Base-by-base conservation (phyloP, 2,888 invertebrate species). In the Trachelus stipa region DNA sequence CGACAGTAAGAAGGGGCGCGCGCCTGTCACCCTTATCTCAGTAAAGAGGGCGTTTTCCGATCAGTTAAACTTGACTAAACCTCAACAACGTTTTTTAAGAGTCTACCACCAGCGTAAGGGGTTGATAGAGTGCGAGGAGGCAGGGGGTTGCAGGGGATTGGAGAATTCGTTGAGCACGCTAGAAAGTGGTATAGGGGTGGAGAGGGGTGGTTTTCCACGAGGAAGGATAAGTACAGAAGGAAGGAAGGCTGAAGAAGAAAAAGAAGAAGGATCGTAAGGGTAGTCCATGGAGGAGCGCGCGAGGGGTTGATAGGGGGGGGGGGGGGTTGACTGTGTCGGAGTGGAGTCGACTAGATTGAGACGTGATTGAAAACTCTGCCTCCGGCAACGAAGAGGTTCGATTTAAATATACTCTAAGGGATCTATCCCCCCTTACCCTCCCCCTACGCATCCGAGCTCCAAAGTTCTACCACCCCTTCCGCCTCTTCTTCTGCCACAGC, bases 151-250 rank as follows among this genome's bases (percentile, higher is more conserved):
- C 23, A 56, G 56, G 56, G 23, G 23, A 15, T 56, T 23, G 15
- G 23, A 56, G 23, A 56, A 56, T 56, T 56, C 56, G 56, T 56
- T 56, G 56, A 56, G 56, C 81, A 37, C 73, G 76, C 68, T 77
- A 77, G 76, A 78, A 79, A 69, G 79, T 76, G 81, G 78, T 78
- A 78, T 80, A 75, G 81, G 91, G 92, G 92, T 92, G 93, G 92
- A 0, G 3, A 3, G 0, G 12, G 35, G 12, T 12, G 34, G 34
- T 93, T 92, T 91, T 92, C 92, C 92, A 86, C 86, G 79, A 92
- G 93, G 92, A 93, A 91, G 89, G 90, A 86, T 90, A 91, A 91
- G 92, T 92, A 90, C 89, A 92, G 92, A 88, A 91, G 80, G 82
- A 80, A 78, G 74, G 81, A 73, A 76, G 80, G 37, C 77, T 73